Conservation (phyloP, 2,888 invertebrate species). For the Exephanes ischioxanthus region DNA sequence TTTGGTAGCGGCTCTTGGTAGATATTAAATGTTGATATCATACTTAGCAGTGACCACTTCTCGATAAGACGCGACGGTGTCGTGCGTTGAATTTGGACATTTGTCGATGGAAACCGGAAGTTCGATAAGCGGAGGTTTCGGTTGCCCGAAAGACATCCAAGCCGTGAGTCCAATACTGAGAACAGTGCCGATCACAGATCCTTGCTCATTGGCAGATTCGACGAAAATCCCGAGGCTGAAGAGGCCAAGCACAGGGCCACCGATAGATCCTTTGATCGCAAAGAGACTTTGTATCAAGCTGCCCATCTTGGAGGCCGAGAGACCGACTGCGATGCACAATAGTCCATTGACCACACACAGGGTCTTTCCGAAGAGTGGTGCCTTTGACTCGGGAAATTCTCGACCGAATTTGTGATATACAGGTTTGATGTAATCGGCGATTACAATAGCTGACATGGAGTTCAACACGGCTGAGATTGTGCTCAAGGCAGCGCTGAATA, state of each 20-base stretch:
- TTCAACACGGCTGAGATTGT: slow-evolving; percentile 97
- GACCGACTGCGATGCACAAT: slow-evolving; percentile 75
- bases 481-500: slow-evolving; percentile 90
- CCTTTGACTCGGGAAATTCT: slow-evolving; percentile 90
- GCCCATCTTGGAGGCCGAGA: slow-evolving; percentile 76
- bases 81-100: slow-evolving; percentile 69
- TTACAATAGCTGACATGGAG: slow-evolving; percentile 94
- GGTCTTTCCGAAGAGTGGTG: slow-evolving; percentile 88
- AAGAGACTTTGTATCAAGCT: slow-evolving; percentile 88
- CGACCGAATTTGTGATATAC: slow-evolving; percentile 85
- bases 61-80: too few relatives aligned
- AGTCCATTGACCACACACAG: slow-evolving; percentile 77
- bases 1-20: too few relatives aligned
- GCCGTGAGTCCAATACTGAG: slow-evolving; percentile 70
- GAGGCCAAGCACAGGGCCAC: slow-evolving; percentile 89
- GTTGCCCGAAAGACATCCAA: slow-evolving; percentile 77
- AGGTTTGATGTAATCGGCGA: slow-evolving; percentile 93
- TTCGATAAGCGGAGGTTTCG: slow-evolving; percentile 67
- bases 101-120: slow-evolving; percentile 75
- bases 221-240: slow-evolving; percentile 95
- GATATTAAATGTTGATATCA: too few relatives aligned
- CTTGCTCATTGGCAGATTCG: slow-evolving; percentile 90
- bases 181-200: slow-evolving; percentile 77
- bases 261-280: slow-evolving; percentile 94
- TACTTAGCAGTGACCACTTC: too few relatives aligned